Base-by-base conservation (phyloP, 2,888 invertebrate genomes). In the Cerastis rubricosa region DNA sequence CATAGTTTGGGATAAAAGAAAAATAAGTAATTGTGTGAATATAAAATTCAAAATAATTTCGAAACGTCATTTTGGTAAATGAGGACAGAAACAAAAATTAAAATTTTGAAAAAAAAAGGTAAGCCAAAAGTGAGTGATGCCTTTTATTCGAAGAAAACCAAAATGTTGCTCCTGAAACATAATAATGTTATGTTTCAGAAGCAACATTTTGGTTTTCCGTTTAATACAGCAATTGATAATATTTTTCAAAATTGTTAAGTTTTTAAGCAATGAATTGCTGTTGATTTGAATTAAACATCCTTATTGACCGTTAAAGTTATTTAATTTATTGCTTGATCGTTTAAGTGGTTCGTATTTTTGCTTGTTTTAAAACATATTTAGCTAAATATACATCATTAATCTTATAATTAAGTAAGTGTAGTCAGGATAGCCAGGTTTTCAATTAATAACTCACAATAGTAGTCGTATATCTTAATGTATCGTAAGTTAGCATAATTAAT, bases 341-440 rank as follows among this genome's bases (percentile, higher is more conserved):
- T 95, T 96, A 69, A 72, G 93, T 96, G 94, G 86, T 90, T 85
- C 90, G 90, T 93, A 91, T 88, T 90, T 90, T 81, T 84, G 93
- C 94, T 95, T 95, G 93, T 94, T 95, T 92, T 92, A 90, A 85
- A 76, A 90, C 87, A 93, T 94, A 92, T 92, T 93, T 96, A 96
- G 96, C 91, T 92, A 96, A 96, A 96, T 96, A 96, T 96, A 96
- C 95, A 95, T 84, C 90, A 92, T 93, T 95, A 94, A 93, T 95
- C 94, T 92, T 96, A 95, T 93, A 92, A 73, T 90, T 96, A 95
- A 96, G 94, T 81, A 95, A 96, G 94, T 81, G 91, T 97, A 97
- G 96, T 92, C 97, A 97, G 91, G 96, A 97, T 97, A 97, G 95
- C 95, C 96, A 96, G 96, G 97, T 96, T 97, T 97, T 97, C 94